Evolutionary conservation across 2,888 invertebrate genomes (phyloP), one percentile per base, ranked within the genome.

Genomic region (Cosmia trapezina): DNA sequence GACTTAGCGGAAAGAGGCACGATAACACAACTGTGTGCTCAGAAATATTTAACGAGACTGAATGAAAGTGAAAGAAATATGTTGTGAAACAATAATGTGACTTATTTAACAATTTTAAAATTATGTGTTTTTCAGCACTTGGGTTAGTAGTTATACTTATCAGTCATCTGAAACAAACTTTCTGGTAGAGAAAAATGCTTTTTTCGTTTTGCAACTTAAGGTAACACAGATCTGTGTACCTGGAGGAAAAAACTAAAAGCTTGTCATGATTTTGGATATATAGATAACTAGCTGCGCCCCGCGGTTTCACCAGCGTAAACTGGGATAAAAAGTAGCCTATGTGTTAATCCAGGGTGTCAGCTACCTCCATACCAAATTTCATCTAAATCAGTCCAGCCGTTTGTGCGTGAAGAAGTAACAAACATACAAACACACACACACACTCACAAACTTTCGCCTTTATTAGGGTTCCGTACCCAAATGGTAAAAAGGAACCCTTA

Each of bases 1-100:
- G 19, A n/a, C 76, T 62, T 12, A 43, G 51, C 62, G 78, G 43
- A 8, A 60, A 54, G 49, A 56, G 61, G 70, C 41, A 76, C 57
- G 49, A 33, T 64, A 60, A 28, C 59, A 57, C 9, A 54, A 54
- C 37, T 47, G 33, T 71, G 28, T 65, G 28, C 14, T 73, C 53
- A 54, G 9, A 51, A 73, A 66, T 54, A 45, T n/a, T n/a, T 53
- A 28, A 22, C n/a, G 17, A 47, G 9, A 4, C 45, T 9, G 9
- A 56, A 71, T 19, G 17, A 11, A 45, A 59, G 19, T 47, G n/a
- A 47, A 7, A 12, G 3, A n/a, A 41, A 77, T 33, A 67, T 28
- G 28, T 60, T 41, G 0, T 22, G 17, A 47, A 22, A 57, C 14
- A 49, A 43, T 54, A 14, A n/a, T n/a, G 9, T 19, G 17, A 14